Evolutionary conservation across 2,888 invertebrate species (phyloP).

Genomic region (Lumbricus terrestris): DNA sequence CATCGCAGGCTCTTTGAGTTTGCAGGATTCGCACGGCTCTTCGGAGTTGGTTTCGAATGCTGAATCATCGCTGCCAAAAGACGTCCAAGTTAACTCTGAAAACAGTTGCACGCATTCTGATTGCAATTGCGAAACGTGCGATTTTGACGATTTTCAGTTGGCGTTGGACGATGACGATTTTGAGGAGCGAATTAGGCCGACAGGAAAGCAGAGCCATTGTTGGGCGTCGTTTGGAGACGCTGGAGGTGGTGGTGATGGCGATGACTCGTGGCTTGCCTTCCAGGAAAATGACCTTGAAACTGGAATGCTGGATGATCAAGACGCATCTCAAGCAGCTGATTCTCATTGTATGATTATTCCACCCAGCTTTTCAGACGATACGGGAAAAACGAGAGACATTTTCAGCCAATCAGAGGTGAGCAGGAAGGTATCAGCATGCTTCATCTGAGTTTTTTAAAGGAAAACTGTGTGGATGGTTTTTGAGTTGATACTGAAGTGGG

Average conservation of each 20-base stretch:
- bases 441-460: not conserved
- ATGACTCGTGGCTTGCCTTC: not conserved
- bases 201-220: not conserved
- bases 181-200: not conserved
- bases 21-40: not conserved
- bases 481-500: too few relatives aligned
- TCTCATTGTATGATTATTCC: not conserved
- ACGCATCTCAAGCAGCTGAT: not conserved
- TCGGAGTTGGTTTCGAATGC: not conserved
- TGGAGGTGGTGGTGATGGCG: not conserved
- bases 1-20: not conserved
- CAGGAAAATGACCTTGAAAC: not conserved
- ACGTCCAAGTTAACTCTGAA: not conserved
- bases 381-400: not conserved
- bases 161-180: not conserved
- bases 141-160: not conserved
- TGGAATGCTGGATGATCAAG: not conserved
- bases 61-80: not conserved
- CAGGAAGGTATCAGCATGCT: not conserved
- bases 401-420: not conserved
- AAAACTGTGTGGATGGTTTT: not conserved
- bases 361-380: not conserved
- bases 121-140: not conserved
- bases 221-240: not conserved
- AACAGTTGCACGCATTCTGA: not conserved